phyloP scores from a whole-genome alignment of 2,888 invertebrate species.

The Lasioglossum oenotherae region DNA sequence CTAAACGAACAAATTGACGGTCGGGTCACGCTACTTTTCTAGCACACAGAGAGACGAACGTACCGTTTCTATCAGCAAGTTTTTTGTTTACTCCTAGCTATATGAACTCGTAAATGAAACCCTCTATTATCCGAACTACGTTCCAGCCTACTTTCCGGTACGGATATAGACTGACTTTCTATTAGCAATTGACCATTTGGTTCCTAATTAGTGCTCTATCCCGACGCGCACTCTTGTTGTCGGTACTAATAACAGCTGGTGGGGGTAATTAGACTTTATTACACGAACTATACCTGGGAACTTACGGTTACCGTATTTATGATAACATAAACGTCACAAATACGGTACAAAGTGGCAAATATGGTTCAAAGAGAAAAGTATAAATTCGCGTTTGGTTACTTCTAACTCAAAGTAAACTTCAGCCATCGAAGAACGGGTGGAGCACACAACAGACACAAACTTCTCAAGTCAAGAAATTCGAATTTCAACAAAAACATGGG shows the following conservation, averaged over 20 bases:
- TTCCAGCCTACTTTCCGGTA: background rate
- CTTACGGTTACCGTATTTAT: background rate
- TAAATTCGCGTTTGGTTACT: too few relatives aligned
- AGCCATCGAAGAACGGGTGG: too few relatives aligned
- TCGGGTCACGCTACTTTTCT: background rate
- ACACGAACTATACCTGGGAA: background rate
- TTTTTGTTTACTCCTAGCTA: background rate
- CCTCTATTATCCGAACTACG: background rate
- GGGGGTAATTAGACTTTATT: background rate
- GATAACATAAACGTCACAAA: background rate
- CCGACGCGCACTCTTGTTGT: background rate
- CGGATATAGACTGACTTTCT: background rate
- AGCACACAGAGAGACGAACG: background rate
- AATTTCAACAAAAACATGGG: too few relatives aligned
- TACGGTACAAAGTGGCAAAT: background rate
- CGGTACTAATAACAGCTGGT: background rate
- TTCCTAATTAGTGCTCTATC: background rate
- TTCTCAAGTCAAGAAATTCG: too few relatives aligned
- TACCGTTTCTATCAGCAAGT: background rate
- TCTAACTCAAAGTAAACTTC: too few relatives aligned
- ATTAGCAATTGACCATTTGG: background rate
- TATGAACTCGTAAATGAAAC: background rate
- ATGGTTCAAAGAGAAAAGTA: background rate
- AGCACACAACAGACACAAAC: too few relatives aligned
- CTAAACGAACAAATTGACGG: background rate